Base-by-base conservation (phyloP, 2,888 invertebrate species). In the Andrena hattorfiana region DNA sequence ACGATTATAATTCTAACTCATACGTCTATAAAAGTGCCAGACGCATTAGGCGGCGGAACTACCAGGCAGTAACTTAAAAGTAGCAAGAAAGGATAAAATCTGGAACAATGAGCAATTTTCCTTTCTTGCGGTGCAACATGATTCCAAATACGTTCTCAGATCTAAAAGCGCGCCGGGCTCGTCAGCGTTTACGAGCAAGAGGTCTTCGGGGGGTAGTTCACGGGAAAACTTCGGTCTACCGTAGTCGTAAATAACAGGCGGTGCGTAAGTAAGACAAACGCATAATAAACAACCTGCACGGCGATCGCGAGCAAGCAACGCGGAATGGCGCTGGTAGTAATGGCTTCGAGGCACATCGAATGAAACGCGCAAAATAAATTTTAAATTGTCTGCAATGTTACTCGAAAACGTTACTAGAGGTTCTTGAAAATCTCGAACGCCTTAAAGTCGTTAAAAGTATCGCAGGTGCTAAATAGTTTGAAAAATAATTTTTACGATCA, bases 191-290 rank as follows among this genome's bases (percentile, higher is more conserved):
- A 84, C 84, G 78, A 83, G 71, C 83, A 26, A 28, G 26, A 54
- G 42, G 49, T 72, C 42, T 48, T 56, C 64, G 42, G 51, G 62
- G 70, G 67, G 72, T 79, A 74, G 76, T 84, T 83, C 79, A 54
- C 63, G 13, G 23, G 79, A 73, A 83, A 79, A 67, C 69, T 71
- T 71, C 26, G 56, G 66, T 73, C 66, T 42, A 51, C 69, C 26
- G 51, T 8, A 26, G 32, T 49, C 69, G 76, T 84, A 83, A 83
- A 84, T 83, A 54, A 60, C 54, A n/a, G 16, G 51, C 70, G 76
- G 76, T 79, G 83, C 84, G 73, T 84, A 84, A 83, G 84, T 84
- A 77, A 84, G 84, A 84, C 83, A 79, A 79, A 84, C 84, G 84
- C 79, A 76, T 80, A 80, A 83, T 83, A 77, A 83, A 84, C 79